A percentile compares a stretch with the other conserved stretches of the same genome.
phyloP scores from a whole-genome alignment of 2,797 vertebrate genomes.

The Microcaecilia unicolor region DNA sequence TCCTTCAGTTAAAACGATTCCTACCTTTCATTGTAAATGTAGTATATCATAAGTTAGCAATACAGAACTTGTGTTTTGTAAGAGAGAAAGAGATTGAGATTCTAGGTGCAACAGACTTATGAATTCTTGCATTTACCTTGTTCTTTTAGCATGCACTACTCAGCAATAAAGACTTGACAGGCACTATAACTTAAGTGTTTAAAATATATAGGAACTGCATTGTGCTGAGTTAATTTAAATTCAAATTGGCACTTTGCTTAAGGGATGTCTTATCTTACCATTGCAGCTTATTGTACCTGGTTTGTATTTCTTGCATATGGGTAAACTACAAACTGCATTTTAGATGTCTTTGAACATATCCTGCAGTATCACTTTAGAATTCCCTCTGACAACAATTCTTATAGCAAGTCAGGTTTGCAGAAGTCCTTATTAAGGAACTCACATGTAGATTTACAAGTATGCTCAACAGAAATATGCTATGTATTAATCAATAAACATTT shows the following conservation, averaged over 20 bases:
- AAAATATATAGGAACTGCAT: constrained; percentile 44
- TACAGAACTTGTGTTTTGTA: constrained; percentile 32
- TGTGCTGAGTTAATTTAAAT: constrained; percentile 44
- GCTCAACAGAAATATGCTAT: constrained; percentile 31
- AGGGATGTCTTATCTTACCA: constrained; percentile 32
- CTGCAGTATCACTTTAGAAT: constrained; percentile 34
- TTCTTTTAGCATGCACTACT: constrained; percentile 33
- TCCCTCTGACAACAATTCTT: constrained; percentile 25
- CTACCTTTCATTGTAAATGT: constrained; percentile 43
- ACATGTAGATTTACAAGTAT: constrained; percentile 31
- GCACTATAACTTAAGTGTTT: constrained; percentile 43
- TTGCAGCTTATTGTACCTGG: constrained; percentile 36
- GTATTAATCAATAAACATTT: constrained; percentile 37
- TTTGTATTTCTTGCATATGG: constrained; percentile 22
- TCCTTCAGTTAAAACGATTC: constrained; percentile 54
- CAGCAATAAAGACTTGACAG: too few relatives aligned
- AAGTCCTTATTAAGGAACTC: constrained; percentile 30
- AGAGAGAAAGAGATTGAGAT: constrained; percentile 36
- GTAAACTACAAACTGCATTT: constrained; percentile 30
- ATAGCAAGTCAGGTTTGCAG: constrained; percentile 31
- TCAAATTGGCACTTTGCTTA: constrained; percentile 30
- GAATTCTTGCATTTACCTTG: constrained; percentile 16
- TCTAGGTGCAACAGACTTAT: constrained; percentile 23
- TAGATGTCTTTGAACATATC: constrained; percentile 35
- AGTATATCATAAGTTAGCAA: too few relatives aligned